These are phyloP conservation scores for Acanthosepion pharaonis DNA, from an alignment of 2,888 invertebrate species.

Conservation along the genomic window DNA sequence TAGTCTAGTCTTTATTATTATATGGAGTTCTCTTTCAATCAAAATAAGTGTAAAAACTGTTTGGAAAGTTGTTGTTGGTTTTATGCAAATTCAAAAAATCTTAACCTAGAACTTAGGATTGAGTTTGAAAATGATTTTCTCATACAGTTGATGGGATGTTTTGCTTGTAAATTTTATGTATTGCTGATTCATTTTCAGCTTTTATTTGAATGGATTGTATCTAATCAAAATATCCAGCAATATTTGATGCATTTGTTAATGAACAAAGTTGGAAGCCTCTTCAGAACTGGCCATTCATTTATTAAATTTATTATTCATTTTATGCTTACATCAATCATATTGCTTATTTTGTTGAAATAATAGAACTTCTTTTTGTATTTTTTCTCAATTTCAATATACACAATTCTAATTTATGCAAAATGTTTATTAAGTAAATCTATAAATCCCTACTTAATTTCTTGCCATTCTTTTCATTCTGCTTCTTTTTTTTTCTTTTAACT, in stretches of 20 bases:
- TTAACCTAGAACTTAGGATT: not conserved
- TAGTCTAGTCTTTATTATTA: too few relatives aligned
- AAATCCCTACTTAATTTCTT: not conserved
- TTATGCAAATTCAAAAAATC: not conserved
- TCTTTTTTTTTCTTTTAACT: too few relatives aligned
- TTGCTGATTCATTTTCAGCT: not conserved
- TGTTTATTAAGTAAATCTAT: not conserved
- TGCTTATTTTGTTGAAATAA: not conserved
- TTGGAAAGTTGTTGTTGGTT: not conserved
- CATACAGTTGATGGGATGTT: not conserved
- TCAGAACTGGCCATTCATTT: not conserved
- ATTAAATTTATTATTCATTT: not conserved
- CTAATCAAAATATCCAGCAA: too few relatives aligned
- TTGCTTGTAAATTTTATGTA: not conserved
- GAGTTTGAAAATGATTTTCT: not conserved
- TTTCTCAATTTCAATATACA: not conserved
- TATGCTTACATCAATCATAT: not conserved
- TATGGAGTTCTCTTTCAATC: not conserved
- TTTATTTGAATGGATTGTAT: not conserved
- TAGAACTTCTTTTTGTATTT: not conserved
- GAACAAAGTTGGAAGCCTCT: not conserved
- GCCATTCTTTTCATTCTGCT: too few relatives aligned
- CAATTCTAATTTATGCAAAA: not conserved
- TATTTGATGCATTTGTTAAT: not conserved
- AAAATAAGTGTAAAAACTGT: not conserved